phyloP scores from a whole-genome alignment of 2,888 invertebrate species.

The Stenodera caucasica region DNA sequence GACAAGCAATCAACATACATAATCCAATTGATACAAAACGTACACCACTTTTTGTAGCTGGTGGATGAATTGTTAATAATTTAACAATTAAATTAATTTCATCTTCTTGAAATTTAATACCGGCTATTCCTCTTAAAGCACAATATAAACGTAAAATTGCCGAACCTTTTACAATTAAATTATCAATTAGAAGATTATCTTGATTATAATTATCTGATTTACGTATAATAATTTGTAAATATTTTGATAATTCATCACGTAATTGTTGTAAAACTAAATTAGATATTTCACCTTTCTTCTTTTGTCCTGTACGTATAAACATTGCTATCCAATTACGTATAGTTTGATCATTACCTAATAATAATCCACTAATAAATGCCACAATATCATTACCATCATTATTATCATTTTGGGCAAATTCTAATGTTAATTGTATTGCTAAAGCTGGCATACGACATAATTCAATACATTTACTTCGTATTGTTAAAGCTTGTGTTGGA shows the following conservation, averaged over 20 bases:
- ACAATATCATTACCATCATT: slow-evolving; percentile 53
- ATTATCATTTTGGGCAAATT: slow-evolving; percentile 54
- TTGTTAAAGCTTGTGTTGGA: slow-evolving; percentile 80
- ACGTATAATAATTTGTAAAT: slow-evolving; percentile 65
- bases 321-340: slow-evolving; percentile 91
- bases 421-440: slow-evolving; percentile 80
- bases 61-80: slow-evolving; percentile 84
- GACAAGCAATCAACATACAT: slow-evolving; percentile 93
- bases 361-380: slow-evolving; percentile 74
- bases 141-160: slow-evolving; percentile 87
- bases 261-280: slow-evolving; percentile 70
- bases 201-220: slow-evolving; percentile 64
- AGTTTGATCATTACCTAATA: slow-evolving; percentile 84
- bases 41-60: slow-evolving; percentile 83
- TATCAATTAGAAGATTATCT: slow-evolving; percentile 61
- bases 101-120: slow-evolving; percentile 92
- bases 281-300: slow-evolving; percentile 74
- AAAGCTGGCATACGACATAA: slow-evolving; percentile 87
- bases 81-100: slow-evolving; percentile 83
- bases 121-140: slow-evolving; percentile 89
- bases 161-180: slow-evolving; percentile 81
- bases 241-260: slow-evolving; percentile 74
- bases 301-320: slow-evolving; percentile 85
- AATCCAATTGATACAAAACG: slow-evolving; percentile 90
- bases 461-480: slow-evolving; percentile 86